These are phyloP conservation scores for Pseudochirops cupreus DNA, from an alignment of 2,797 vertebrate genomes.

Conservation along the genomic window DNA sequence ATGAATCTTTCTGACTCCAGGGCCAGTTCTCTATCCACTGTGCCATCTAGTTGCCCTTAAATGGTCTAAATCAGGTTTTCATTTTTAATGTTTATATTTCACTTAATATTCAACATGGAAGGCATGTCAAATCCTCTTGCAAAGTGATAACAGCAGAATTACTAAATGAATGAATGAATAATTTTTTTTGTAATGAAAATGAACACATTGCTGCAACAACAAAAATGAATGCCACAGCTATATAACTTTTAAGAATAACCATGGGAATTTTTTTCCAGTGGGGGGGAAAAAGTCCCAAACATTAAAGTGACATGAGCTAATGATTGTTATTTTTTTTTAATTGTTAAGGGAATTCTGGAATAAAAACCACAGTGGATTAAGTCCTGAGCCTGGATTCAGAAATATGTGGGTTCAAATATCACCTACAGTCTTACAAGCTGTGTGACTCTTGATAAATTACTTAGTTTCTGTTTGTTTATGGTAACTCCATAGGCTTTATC, in stretches of 20 bases:
- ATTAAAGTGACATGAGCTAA: constrained; percentile 29
- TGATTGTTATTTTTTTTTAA: constrained; percentile 16
- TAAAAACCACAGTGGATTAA: constrained; percentile 26
- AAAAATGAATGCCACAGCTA: not conserved
- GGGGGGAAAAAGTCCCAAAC: not conserved
- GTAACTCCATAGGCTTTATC: not conserved
- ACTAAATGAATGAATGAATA: not conserved
- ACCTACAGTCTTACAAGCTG: not conserved
- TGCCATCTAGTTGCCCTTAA: not conserved
- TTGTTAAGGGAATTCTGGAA: constrained; percentile 13
- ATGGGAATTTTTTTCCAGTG: constrained; percentile 17
- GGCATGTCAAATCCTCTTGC: not conserved
- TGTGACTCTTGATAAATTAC: not conserved
- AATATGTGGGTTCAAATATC: not conserved
- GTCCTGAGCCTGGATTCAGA: not conserved
- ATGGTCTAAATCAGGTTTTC: constrained; percentile 24
- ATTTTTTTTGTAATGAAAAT: constrained; percentile 29
- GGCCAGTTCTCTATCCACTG: not conserved
- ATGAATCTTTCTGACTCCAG: not conserved
- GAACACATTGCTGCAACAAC: not conserved
- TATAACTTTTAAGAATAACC: constrained; percentile 10
- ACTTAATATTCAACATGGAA: not conserved
- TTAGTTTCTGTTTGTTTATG: not conserved
- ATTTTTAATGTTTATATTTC: constrained; percentile 20
- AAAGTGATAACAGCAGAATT: not conserved